Evolutionary conservation across 1,140 invertebrate genomes (phyloP), one percentile per base, ranked within the genome.

Genomic region (Diprion similis): DNA sequence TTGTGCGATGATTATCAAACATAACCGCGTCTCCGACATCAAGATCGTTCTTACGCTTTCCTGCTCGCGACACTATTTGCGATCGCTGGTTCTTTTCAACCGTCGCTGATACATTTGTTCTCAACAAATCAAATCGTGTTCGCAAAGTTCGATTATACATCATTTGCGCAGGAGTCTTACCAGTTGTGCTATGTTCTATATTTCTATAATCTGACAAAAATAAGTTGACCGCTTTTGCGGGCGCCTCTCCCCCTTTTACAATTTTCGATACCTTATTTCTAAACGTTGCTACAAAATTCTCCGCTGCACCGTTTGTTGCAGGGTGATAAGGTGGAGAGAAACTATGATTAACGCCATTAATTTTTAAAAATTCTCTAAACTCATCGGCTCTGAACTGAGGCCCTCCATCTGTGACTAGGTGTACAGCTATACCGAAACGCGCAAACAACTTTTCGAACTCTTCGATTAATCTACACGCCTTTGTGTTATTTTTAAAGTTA

Each of bases 291-390:
- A 83, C 78, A 72, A 81, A 78, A 19, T 83, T 79, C 74, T 85
- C 82, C 0, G 83, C 82, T 10, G 78, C 77, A 0, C 83, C 83
- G 73, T 85, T 84, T n/a, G 81, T 83, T 0, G 83, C 79, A 47
- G 83, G 83, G 70, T 86, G 78, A n/a, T 79, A 75, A 3, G 82
- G 81, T 17, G 83, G 74, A 37, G 79, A 73, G 48, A 81, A 80
- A 11, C 70, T 81, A 15, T 85, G 83, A 47, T 79, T 79, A 10
- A 86, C 74, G 18, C 76, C 77, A 68, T 82, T 78, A 46, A 48
- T 9, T 67, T 72, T 68, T 15, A 79, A 68, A 72, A 83, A 84
- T 45, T 51, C 46, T 65, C 72, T 4, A 70, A 84, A 84, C 10
- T 76, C 78, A 37, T 71, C 24, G 37, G 73, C 77, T 0, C 74